Evolutionary conservation across 2,888 invertebrate genomes (phyloP).

Genomic region (Diplolepis rosae): DNA sequence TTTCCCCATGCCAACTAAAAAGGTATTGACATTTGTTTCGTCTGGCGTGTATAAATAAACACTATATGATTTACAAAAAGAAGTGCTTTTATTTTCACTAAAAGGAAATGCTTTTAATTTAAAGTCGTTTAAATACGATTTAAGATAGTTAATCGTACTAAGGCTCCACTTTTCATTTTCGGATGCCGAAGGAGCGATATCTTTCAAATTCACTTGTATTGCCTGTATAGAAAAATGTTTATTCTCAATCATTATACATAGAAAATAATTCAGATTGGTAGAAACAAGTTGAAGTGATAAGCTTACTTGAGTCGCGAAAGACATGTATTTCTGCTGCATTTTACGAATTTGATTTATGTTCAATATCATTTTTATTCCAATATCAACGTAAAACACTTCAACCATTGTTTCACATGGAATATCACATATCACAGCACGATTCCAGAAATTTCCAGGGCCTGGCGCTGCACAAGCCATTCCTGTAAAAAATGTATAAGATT

Average conservation of each 20-base stretch:
- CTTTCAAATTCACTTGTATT: slow-evolving; percentile 58
- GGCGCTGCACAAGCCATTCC: slow-evolving; percentile 77
- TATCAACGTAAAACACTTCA: slow-evolving; percentile 79
- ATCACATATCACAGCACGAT: slow-evolving; percentile 75
- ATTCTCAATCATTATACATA: not conserved
- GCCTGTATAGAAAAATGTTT: slow-evolving; percentile 55
- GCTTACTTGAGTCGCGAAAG: slow-evolving; percentile 75
- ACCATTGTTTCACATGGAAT: slow-evolving; percentile 73
- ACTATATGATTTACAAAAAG: slow-evolving; percentile 40
- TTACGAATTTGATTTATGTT: slow-evolving; percentile 75
- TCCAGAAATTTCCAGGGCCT: slow-evolving; percentile 63
- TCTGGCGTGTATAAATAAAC: slow-evolving; percentile 57
- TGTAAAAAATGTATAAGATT: slow-evolving; percentile 54
- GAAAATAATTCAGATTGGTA: no score
- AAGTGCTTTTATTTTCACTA: slow-evolving; percentile 49
- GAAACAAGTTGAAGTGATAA: not conserved
- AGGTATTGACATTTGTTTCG: slow-evolving; percentile 75
- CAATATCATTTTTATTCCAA: slow-evolving; percentile 76
- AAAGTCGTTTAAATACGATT: slow-evolving; percentile 61
- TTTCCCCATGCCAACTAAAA: slow-evolving; percentile 74
- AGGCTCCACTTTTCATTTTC: slow-evolving; percentile 70
- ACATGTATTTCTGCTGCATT: slow-evolving; percentile 74
- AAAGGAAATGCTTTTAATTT: slow-evolving; percentile 71
- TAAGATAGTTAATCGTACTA: slow-evolving; percentile 68
- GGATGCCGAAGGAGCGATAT: slow-evolving; percentile 71